phyloP scores from a whole-genome alignment of 2,888 invertebrate genomes.

The Chrysina gloriosa region DNA sequence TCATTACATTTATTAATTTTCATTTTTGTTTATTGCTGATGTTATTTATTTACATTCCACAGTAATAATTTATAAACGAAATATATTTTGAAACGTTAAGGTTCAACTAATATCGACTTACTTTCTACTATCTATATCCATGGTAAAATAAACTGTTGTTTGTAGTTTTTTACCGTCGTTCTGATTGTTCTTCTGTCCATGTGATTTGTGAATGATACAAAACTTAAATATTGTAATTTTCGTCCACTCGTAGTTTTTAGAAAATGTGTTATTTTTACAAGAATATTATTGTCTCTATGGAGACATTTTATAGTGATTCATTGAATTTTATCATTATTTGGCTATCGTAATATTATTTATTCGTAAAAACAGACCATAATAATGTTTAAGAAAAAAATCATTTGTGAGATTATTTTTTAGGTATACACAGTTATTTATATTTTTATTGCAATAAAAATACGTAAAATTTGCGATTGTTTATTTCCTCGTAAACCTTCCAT shows the following conservation, averaged over 20 bases:
- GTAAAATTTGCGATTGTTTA: conserved; percentile 21
- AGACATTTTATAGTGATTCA: conserved; percentile 47
- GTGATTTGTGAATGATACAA: conserved; percentile 43
- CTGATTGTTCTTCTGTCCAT: neutral
- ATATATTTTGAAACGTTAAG: neutral
- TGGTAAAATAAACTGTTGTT: too few species aligned
- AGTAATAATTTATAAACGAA: neutral
- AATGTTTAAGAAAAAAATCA: conserved; percentile 28
- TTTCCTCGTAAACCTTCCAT: too few species aligned
- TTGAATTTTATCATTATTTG: conserved; percentile 40
- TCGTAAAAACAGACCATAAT: conserved; percentile 39
- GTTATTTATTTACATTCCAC: conserved; percentile 35
- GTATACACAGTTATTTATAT: conserved; percentile 45
- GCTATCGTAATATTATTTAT: conserved; percentile 43
- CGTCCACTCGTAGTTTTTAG: conserved; percentile 51
- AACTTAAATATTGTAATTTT: conserved; percentile 48
- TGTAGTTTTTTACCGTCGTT: too few species aligned
- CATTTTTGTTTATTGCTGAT: conserved; percentile 1
- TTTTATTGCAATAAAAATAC: conserved; percentile 45
- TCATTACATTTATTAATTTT: conserved; percentile 23
- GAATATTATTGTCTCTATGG: conserved; percentile 44
- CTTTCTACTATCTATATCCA: too few species aligned
- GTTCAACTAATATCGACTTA: too few species aligned
- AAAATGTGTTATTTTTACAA: conserved; percentile 47
- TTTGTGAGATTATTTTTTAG: conserved; percentile 43